phyloP scores from a whole-genome alignment of 2,113 vertebrate species.

The Laticauda colubrina region DNA sequence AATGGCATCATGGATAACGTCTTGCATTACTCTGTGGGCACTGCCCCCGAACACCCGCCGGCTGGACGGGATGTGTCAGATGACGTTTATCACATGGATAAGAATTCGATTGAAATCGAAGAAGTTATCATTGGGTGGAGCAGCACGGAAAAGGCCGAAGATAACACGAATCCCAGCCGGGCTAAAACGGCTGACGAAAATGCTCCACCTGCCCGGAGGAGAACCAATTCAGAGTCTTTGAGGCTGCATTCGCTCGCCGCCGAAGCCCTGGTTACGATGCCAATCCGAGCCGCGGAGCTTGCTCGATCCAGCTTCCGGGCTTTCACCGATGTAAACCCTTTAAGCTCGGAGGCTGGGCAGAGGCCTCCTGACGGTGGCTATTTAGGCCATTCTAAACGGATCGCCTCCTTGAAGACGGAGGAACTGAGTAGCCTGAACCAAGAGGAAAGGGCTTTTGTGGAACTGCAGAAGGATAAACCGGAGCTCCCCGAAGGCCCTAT shows the following conservation, averaged over 20 bases:
- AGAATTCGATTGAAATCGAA: constrained; percentile 65
- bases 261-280: constrained; percentile 94
- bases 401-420: constrained; percentile 64
- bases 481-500: constrained; percentile 78
- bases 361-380: constrained; percentile 59
- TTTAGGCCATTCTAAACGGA: constrained; percentile 56
- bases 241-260: constrained; percentile 92
- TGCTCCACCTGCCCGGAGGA: constrained; percentile 84
- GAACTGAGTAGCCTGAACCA: constrained; percentile 65
- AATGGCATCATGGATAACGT: constrained; percentile 43
- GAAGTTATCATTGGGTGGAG: constrained; percentile 77
- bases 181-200: constrained; percentile 78
- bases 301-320: constrained; percentile 68
- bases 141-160: constrained; percentile 65
- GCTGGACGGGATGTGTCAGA: constrained; percentile 51
- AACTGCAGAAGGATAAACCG: constrained; percentile 71
- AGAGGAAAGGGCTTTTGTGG: constrained; percentile 68
- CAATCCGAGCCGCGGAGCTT: constrained; percentile 84
- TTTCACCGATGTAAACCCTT: constrained; percentile 49
- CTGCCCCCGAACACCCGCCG: constrained; percentile 55
- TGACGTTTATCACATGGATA: constrained; percentile 56
- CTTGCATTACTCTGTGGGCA: constrained; percentile 74
- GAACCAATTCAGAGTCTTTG: constrained; percentile 93
- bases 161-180: constrained; percentile 57
- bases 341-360: constrained; percentile 70